Conservation (phyloP, 2,797 vertebrate genomes). For the Periophthalmus magnuspinnatus region DNA sequence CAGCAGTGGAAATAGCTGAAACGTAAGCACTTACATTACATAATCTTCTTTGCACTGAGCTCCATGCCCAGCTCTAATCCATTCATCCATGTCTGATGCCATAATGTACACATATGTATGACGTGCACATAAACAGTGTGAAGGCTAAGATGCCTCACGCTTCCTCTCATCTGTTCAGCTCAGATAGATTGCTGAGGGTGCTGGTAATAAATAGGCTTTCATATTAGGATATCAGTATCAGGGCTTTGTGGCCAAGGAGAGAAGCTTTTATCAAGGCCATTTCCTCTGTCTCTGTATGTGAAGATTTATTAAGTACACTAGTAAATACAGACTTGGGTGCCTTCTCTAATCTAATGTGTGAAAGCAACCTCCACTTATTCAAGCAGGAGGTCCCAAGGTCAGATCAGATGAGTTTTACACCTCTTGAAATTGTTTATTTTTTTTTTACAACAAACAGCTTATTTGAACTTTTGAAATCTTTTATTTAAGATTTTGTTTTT, state of each 20-base stretch:
- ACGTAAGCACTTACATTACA: slow-evolving; percentile 42
- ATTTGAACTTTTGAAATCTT: no score
- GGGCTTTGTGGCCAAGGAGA: slow-evolving; percentile 19
- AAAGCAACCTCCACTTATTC: not conserved
- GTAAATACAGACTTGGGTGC: not conserved
- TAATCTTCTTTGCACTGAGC: slow-evolving; percentile 64
- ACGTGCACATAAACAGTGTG: slow-evolving; percentile 25
- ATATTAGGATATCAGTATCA: slow-evolving; percentile 42
- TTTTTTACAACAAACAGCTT: not conserved
- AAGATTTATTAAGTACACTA: slow-evolving; percentile 27
- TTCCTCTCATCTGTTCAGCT: slow-evolving; percentile 38
- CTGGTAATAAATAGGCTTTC: slow-evolving; percentile 48
- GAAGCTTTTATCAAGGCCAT: slow-evolving; percentile 34
- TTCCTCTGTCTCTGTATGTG: slow-evolving; percentile 16
- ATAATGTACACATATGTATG: slow-evolving; percentile 43
- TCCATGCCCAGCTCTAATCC: slow-evolving; percentile 61
- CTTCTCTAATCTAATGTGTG: not conserved
- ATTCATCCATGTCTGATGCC: slow-evolving; percentile 57
- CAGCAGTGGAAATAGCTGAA: slow-evolving; percentile 20
- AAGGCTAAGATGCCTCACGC: slow-evolving; percentile 33
- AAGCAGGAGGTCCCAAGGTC: not conserved
- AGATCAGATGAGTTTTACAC: not conserved
- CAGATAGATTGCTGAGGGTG: slow-evolving; percentile 29
- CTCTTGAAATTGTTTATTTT: not conserved
- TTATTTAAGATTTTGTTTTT: no score